Conservation (phyloP, 1,140 invertebrate genomes). For the Drosophila persimilis region DNA sequence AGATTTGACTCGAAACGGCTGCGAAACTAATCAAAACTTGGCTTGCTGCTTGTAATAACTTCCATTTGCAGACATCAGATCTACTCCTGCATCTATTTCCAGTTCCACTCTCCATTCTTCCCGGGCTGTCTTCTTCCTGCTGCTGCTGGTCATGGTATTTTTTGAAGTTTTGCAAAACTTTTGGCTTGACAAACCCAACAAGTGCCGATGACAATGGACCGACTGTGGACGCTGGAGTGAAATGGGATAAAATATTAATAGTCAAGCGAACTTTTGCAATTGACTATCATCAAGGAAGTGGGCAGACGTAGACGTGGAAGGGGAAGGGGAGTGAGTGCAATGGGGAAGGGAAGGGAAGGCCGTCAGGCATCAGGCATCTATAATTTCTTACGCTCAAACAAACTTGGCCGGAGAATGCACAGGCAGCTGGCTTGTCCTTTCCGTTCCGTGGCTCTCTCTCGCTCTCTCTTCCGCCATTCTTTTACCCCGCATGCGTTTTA, state of each 20-base stretch:
- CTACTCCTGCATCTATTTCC: conserved; percentile 19
- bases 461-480: background rate
- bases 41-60: conserved; percentile 48
- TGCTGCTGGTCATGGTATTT: conserved; percentile 13
- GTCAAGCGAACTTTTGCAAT: conserved; percentile 69
- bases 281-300: conserved; percentile 71
- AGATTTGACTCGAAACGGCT: conserved; percentile 33
- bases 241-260: conserved; percentile 80
- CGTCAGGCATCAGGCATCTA: conserved; percentile 68
- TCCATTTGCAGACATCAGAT: conserved; percentile 56
- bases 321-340: conserved; percentile 1
- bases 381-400: conserved; percentile 73
- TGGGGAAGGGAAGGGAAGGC: conserved; percentile 5
- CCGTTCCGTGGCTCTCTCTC: background rate
- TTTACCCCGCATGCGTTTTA: conserved; percentile 52
- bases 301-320: background rate
- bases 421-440: conserved; percentile 25
- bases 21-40: conserved; percentile 60
- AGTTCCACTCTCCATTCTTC: background rate
- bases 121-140: conserved; percentile 9
- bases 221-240: conserved; percentile 52
- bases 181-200: conserved; percentile 65
- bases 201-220: conserved; percentile 70
- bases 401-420: conserved; percentile 65
- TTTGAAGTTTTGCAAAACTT: conserved; percentile 51